phyloP scores from a whole-genome alignment of 2,113 vertebrate genomes.

The Gallinago undulata region DNA sequence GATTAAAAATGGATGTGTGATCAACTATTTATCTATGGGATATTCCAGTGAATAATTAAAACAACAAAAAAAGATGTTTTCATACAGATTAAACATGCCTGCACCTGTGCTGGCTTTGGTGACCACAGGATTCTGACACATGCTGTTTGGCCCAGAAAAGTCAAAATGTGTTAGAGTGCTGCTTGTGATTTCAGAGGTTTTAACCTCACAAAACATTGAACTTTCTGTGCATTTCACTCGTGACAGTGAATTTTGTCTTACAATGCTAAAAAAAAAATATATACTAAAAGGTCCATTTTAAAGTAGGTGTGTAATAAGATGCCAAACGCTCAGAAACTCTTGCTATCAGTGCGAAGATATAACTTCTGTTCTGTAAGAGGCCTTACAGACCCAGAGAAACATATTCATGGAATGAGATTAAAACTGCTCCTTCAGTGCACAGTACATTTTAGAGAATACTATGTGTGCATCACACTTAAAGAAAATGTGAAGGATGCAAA shows the following conservation, averaged over 20 bases:
- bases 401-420: not conserved
- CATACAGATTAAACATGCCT: not conserved
- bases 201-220: not conserved
- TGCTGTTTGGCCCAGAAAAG: not conserved
- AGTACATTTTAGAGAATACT: not conserved
- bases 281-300: not conserved
- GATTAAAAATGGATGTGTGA: not conserved
- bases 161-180: not conserved
- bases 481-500: not conserved
- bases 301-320: not conserved
- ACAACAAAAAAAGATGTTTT: not conserved
- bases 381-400: not conserved
- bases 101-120: rapidly evolving
- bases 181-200: not conserved
- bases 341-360: not conserved
- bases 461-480: not conserved
- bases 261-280: not conserved
- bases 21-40: not conserved
- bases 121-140: not conserved
- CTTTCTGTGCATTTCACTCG: not conserved
- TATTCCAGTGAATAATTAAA: not conserved
- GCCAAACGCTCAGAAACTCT: not conserved
- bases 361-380: not conserved
- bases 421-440: not conserved
- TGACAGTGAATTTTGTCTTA: not conserved